A percentile compares a stretch with the other conserved stretches of the same genome.
Evolutionary conservation across 2,797 vertebrate species (phyloP).

Genomic region (Zenarchopterus dispar): DNA sequence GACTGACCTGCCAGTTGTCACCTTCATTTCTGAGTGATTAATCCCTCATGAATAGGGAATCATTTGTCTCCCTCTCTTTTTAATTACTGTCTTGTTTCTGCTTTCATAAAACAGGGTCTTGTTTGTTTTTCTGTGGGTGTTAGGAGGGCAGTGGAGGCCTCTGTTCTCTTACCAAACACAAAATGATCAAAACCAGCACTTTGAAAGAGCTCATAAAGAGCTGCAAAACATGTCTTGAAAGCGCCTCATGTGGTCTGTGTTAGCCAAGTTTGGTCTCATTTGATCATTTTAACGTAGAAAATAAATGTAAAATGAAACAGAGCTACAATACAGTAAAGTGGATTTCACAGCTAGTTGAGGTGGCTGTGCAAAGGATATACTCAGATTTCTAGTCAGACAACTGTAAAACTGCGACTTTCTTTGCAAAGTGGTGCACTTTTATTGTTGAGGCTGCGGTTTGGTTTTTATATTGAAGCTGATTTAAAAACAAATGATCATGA

Average conservation of each 20-base stretch:
- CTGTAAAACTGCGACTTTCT: constrained; percentile 43
- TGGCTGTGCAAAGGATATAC: not conserved
- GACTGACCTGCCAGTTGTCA: constrained; percentile 68
- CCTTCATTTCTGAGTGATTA: constrained; percentile 63
- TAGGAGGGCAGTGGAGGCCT: constrained; percentile 19
- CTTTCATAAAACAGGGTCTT: not conserved
- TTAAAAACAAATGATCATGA: no score
- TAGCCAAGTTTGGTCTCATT: no score
- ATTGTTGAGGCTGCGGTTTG: no score
- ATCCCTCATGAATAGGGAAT: constrained; percentile 53
- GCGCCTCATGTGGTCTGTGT: not conserved
- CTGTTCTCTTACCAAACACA: constrained; percentile 13
- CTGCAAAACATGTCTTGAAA: not conserved
- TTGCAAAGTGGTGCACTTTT: constrained; percentile 12
- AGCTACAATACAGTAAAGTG: constrained; percentile 6
- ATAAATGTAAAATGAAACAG: no score
- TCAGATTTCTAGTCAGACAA: constrained; percentile 3
- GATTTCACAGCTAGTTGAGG: constrained; percentile 3
- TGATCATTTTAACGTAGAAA: no score
- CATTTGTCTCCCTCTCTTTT: constrained; percentile 51
- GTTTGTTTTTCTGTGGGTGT: constrained; percentile 25
- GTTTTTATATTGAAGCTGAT: not conserved
- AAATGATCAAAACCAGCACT: not conserved
- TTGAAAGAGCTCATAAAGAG: not conserved
- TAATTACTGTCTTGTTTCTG: constrained; percentile 43